Evolutionary conservation across 2,113 vertebrate species (phyloP), one percentile per base, ranked within the genome.

Genomic region (Trichomycterus rosablanca): DNA sequence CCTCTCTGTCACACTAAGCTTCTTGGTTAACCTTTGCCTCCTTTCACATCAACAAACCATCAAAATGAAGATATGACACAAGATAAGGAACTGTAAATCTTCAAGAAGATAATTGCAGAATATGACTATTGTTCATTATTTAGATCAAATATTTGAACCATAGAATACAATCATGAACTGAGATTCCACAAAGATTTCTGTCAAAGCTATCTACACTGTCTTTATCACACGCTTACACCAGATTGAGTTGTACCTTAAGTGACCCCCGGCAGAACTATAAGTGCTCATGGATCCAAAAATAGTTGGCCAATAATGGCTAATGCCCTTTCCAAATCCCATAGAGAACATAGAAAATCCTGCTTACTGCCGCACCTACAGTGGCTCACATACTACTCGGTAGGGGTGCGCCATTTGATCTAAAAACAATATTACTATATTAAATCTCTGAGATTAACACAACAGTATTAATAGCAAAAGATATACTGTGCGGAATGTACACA

Each of bases 211-310:
- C 26, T 30, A 30, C 26, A 7, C 2, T 37, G 10, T 37, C 12
- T 37, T 3, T 3, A 37, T 37, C 34, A 10, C 12, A 37, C 12
- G 18, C 18, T 20, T 10, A 24, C 32, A 26, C 30, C 44, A 7
- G 9, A 15, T 49, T 14, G 20, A 8, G 32, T 34, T 24, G 39
- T 32, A 24, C 42, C 24, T 59, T 22, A 3, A 19, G 19, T 35
- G 37, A 43, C 35, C 43, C 19, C 11, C 23, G 39, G 40, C 30
- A 28, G 11, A 35, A 51, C 46, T 54, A 19, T 15, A 43, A 54
- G 24, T 45, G 20, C 14, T 20, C 24, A 55, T 5, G 8, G n/a
- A 14, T 59, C 35, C 53, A 60, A 61, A 66, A 71, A 57, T 66
- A 66, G 57, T 56, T 48, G 32, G 35, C 23, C 68, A 50, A 30